Base-by-base conservation (phyloP, 2,797 vertebrate species). In the Siniperca obscura region DNA sequence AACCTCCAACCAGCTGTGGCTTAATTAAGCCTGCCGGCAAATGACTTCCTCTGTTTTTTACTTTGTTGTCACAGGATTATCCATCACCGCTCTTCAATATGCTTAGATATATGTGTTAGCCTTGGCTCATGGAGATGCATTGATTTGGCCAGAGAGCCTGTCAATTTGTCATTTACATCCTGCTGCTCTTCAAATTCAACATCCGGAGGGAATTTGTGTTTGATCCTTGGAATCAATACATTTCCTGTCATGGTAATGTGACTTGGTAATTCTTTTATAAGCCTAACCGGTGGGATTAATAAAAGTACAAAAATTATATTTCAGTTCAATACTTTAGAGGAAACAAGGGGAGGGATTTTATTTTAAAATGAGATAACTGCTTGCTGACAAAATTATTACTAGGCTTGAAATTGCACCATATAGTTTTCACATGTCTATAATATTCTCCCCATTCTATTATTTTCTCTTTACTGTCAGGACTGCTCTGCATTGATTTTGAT, bases 131-230 rank as follows among this genome's bases (percentile, higher is more conserved):
- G 52, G 57, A 53, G 52, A 48, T 38, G 46, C 46, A 74, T 53
- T 59, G 57, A 85, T 74, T 46, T 4, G 25, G 19, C 48, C 9
- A 10, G 19, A 14, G 53, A 50, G 40, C 21, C 25, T 36, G 62
- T 74, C 27, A 40, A 46, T 56, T 34, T 73, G 44, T 60, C 34
- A 61, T 71, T 78, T 62, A 27, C 38, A 75, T 36, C 14, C 22
- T 2, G 22, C 25, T 12, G 30, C 27, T 34, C 11, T 46, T 40
- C 27, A 77, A n/a, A 55, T 55, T 40, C 8, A 27, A 38, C 74
- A 53, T 38, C 27, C 6, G n/a, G 5, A 67, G 6, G 21, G 55
- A 59, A 67, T 61, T 16, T 16, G 36, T 42, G 59, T 64, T 48
- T 13, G 16, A 21, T 59, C 8, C 30, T 38, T 16, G 13, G 14